Percentiles rank a stretch among this genome's conserved stretches.
These are phyloP conservation scores for Saccopteryx bilineata DNA, from an alignment of 2,113 vertebrate species.

Conservation along the genomic window DNA sequence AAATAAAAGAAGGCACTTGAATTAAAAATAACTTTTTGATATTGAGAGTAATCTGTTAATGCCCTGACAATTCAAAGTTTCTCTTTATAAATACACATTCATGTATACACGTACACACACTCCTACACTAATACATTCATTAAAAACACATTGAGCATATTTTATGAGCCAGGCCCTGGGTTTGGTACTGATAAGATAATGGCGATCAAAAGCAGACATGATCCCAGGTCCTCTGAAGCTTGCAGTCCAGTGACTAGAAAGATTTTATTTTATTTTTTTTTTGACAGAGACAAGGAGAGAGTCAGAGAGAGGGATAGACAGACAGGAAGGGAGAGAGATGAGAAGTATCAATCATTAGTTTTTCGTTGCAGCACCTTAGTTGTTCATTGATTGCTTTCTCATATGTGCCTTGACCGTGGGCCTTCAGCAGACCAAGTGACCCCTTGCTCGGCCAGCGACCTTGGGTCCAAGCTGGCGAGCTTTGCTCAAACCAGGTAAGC, in stretches of 20 bases:
- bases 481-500: too few relatives aligned
- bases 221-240: background rate
- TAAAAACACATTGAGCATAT: background rate
- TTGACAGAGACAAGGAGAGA: too few relatives aligned
- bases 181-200: background rate
- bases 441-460: too few relatives aligned
- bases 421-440: too few relatives aligned
- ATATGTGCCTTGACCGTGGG: too few relatives aligned
- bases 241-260: background rate
- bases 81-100: slow-evolving; percentile 5
- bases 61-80: background rate
- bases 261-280: too few relatives aligned
- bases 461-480: too few relatives aligned
- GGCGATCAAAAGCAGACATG: slow-evolving; percentile 4
- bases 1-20: background rate
- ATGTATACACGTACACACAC: background rate
- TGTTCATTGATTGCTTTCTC: too few relatives aligned
- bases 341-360: too few relatives aligned
- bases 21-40: slow-evolving; percentile 24
- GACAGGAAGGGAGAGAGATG: too few relatives aligned
- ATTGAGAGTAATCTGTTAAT: background rate
- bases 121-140: background rate
- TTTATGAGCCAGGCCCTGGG: background rate
- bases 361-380: too few relatives aligned
- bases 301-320: too few relatives aligned